These are phyloP conservation scores for Haemorhous mexicanus DNA, from an alignment of 2,113 vertebrate species.

Conservation along the genomic window DNA sequence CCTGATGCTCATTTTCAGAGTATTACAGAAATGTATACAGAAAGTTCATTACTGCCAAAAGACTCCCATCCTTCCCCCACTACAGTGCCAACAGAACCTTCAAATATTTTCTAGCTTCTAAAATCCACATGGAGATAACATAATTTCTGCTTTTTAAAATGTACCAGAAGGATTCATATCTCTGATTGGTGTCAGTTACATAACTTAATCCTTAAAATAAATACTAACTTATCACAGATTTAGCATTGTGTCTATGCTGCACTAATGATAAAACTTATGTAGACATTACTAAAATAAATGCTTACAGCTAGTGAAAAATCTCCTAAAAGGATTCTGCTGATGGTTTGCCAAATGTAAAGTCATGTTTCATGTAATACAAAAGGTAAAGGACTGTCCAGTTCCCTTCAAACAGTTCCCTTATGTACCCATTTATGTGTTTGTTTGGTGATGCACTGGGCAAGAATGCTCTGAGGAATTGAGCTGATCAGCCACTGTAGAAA, in stretches of 20 bases:
- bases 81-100: not conserved
- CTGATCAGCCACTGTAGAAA: not conserved
- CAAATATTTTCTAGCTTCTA: not conserved
- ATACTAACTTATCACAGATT: not conserved
- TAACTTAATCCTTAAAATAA: conserved; percentile 4
- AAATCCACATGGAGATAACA: not conserved
- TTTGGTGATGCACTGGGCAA: not conserved
- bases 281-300: not conserved
- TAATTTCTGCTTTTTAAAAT: not conserved
- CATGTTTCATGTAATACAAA: not conserved
- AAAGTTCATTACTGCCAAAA: not conserved
- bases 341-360: not conserved
- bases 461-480: conserved; percentile 11
- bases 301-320: not conserved
- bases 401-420: not conserved
- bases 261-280: not conserved
- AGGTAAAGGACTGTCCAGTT: not conserved
- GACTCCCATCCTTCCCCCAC: not conserved
- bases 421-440: not conserved
- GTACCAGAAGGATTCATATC: not conserved
- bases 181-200: not conserved
- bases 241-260: not conserved
- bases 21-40: not conserved
- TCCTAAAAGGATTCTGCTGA: not conserved
- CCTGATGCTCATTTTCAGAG: not conserved